Base-by-base conservation (phyloP, 2,797 vertebrate genomes). In the Tachyglossus aculeatus region DNA sequence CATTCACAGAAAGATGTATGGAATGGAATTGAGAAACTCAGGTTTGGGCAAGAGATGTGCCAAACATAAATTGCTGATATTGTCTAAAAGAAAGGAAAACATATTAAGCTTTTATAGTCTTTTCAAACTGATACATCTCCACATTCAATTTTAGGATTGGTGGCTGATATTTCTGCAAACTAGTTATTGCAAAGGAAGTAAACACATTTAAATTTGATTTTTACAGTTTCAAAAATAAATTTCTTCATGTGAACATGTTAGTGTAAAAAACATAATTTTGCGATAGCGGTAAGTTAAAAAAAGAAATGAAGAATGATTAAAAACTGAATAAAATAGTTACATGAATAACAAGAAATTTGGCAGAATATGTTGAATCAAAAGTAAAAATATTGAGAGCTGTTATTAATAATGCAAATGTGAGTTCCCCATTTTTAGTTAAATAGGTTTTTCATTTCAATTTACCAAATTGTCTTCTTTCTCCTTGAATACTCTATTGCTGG, bases 251-350 rank as follows among this genome's bases (percentile, higher is more conserved):
- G n/a, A n/a, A n/a, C n/a, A n/a, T n/a, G n/a, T n/a, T n/a, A n/a
- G n/a, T n/a, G n/a, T n/a, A n/a, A n/a, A n/a, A n/a, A n/a, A n/a
- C n/a, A n/a, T n/a, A n/a, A n/a, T n/a, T n/a, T n/a, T n/a, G n/a
- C n/a, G n/a, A n/a, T n/a, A n/a, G n/a, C n/a, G n/a, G n/a, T n/a
- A n/a, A n/a, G n/a, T n/a, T n/a, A n/a, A n/a, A n/a, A n/a, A n/a
- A n/a, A n/a, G n/a, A n/a, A n/a, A n/a, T n/a, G n/a, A n/a, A n/a
- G 62, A 48, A 80, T 57, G 74, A 67, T 38, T 74, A 27, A 67
- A 44, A 4, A 27, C 19, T 53, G 12, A 45, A 69, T n/a, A 68
- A 68, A 58, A 19, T 14, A 40, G 21, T 54, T 68, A 65, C 64
- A 43, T 61, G 34, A 25, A 19, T 64, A 72, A 75, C 63, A 52